phyloP scores from a whole-genome alignment of 2,113 vertebrate species.

The Oenanthe melanoleuca region DNA sequence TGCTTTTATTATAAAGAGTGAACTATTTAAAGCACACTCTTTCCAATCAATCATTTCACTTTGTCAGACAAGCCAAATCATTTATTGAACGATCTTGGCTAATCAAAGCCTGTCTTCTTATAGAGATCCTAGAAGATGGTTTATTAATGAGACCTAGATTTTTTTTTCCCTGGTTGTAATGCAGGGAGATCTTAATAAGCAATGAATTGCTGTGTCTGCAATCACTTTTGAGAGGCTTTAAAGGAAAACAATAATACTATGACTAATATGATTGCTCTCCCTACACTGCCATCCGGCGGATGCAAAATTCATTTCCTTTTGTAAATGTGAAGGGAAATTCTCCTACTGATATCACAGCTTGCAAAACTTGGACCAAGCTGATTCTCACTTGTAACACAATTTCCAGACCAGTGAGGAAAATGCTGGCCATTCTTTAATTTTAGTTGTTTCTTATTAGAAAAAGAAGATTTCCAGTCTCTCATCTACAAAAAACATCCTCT shows the following conservation, averaged over 20 bases:
- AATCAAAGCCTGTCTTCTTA: slow-evolving; percentile 5
- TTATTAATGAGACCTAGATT: slow-evolving; percentile 59
- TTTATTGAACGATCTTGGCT: background rate
- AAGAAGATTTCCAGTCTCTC: background rate
- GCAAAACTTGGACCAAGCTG: background rate
- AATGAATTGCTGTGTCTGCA: slow-evolving; percentile 59
- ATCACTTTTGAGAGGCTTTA: slow-evolving; percentile 38
- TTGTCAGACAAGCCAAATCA: slow-evolving; percentile 1
- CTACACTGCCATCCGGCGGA: slow-evolving; percentile 63
- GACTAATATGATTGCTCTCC: slow-evolving; percentile 33
- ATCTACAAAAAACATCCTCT: background rate
- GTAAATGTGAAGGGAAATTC: slow-evolving; percentile 20
- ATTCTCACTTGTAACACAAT: background rate
- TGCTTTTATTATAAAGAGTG: background rate
- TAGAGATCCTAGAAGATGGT: slow-evolving; percentile 11
- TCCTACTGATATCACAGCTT: slow-evolving; percentile 10
- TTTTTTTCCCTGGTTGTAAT: background rate
- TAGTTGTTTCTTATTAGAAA: background rate
- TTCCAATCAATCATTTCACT: slow-evolving; percentile 1
- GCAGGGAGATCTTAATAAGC: slow-evolving; percentile 42
- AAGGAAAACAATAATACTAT: slow-evolving; percentile 41
- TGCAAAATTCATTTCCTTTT: slow-evolving; percentile 3
- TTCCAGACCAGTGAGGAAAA: slow-evolving; percentile 25
- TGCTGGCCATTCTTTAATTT: background rate
- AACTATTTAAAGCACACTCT: background rate